phyloP scores from a whole-genome alignment of 2,113 vertebrate genomes.

The Ellobius talpinus region DNA sequence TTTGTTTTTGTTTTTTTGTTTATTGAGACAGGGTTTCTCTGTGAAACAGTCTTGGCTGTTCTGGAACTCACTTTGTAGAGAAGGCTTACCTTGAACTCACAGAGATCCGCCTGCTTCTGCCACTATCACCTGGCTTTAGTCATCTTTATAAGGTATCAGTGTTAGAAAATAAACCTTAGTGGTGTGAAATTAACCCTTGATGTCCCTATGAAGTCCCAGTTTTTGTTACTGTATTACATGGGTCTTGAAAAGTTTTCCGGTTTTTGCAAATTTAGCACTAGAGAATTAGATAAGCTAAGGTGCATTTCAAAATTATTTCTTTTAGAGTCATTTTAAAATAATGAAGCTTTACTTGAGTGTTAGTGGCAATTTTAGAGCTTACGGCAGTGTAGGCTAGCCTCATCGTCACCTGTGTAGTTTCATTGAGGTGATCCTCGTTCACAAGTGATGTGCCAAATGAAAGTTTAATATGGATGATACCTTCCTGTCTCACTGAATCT shows the following conservation, averaged over 20 bases:
- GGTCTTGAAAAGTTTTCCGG: conserved; percentile 23
- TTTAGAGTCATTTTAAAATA: background rate
- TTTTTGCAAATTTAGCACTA: background rate
- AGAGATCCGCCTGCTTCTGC: too few species aligned
- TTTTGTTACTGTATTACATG: background rate
- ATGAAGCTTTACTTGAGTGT: background rate
- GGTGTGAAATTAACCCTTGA: background rate
- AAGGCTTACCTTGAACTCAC: too few species aligned
- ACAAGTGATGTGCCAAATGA: background rate
- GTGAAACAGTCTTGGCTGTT: too few species aligned
- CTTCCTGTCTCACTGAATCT: background rate
- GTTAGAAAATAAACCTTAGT: background rate
- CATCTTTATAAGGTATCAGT: background rate
- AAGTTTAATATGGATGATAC: background rate
- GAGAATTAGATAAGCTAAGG: background rate
- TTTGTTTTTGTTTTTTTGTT: background rate
- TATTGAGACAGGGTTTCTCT: too few species aligned
- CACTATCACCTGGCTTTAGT: background rate
- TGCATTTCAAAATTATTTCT: conserved; percentile 9
- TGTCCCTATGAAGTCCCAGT: background rate
- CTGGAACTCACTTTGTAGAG: too few species aligned
- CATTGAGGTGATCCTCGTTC: background rate
- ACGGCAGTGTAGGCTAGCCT: background rate
- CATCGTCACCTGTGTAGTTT: background rate
- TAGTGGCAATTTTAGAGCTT: background rate